phyloP scores from a whole-genome alignment of 2,113 vertebrate species.

The Donacobius atricapilla region DNA sequence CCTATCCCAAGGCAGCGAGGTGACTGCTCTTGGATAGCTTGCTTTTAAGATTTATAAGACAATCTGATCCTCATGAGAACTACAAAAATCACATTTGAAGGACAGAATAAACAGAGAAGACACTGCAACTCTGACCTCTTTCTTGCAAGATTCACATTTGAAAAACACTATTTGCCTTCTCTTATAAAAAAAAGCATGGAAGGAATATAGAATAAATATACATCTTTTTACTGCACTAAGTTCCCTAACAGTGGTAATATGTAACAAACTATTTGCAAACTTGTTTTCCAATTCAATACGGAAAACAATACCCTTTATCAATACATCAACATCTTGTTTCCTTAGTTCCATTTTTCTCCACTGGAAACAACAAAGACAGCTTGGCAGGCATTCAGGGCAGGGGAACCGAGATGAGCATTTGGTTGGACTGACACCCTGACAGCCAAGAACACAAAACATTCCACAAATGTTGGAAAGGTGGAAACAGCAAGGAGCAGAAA shows the following conservation, averaged over 20 bases:
- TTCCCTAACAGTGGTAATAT: not conserved
- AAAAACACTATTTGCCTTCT: not conserved
- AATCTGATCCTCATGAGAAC: not conserved
- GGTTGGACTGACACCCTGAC: not conserved
- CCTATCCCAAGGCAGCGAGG: not conserved
- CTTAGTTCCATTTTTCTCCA: not conserved
- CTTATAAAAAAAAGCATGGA: not conserved
- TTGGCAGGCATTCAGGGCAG: not conserved
- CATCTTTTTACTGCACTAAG: not conserved
- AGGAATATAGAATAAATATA: not conserved
- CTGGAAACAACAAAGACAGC: not conserved
- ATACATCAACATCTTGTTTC: not conserved
- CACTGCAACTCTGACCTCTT: not conserved
- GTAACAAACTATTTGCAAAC: not conserved
- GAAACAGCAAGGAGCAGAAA: not conserved
- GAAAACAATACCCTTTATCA: not conserved
- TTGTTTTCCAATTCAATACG: not conserved
- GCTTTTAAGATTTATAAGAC: not conserved
- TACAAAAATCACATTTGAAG: not conserved
- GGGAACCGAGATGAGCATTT: not conserved
- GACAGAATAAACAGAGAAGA: not conserved
- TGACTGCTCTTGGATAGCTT: not conserved
- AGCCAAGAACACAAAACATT: not conserved
- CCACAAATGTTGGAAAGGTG: not conserved
- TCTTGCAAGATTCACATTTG: not conserved